These are phyloP conservation scores for Sebastes vulpes DNA, from an alignment of 2,797 vertebrate genomes.

Conservation along the genomic window DNA sequence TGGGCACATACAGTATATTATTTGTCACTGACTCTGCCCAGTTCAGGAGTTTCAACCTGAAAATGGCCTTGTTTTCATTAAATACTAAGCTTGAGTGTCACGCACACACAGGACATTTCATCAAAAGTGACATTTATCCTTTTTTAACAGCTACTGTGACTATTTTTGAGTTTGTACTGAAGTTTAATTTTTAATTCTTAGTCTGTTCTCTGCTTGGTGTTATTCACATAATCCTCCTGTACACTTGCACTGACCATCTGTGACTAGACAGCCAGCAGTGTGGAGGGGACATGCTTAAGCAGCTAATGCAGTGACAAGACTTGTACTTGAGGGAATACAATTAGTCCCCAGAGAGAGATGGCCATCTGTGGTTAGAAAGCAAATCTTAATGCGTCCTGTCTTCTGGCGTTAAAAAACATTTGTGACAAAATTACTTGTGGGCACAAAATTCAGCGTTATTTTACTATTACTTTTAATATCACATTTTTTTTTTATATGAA, in stretches of 20 bases:
- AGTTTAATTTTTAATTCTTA: neutral
- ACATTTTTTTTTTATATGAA: neutral
- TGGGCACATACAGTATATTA: neutral
- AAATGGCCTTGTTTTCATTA: neutral
- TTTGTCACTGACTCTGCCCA: neutral
- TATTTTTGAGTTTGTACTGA: neutral
- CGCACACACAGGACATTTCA: neutral
- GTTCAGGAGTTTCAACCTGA: neutral
- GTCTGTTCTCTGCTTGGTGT: neutral
- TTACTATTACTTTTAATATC: neutral
- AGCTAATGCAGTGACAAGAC: constrained; percentile 21
- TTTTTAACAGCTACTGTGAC: neutral
- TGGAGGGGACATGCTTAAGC: neutral
- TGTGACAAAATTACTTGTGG: neutral
- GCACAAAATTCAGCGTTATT: neutral
- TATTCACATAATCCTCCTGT: constrained; percentile 18
- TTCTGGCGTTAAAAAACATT: constrained; percentile 8
- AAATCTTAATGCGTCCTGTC: constrained; percentile 13
- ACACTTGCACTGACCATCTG: constrained; percentile 55
- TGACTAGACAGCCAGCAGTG: constrained; percentile 9
- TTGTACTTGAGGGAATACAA: constrained; percentile 41
- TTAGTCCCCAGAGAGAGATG: constrained; percentile 22
- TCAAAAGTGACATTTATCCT: neutral
- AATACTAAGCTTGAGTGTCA: neutral
- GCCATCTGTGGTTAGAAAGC: constrained; percentile 47